Evolutionary conservation across 2,797 vertebrate genomes (phyloP).

Genomic region (Mormyrus hasselquistii): DNA sequence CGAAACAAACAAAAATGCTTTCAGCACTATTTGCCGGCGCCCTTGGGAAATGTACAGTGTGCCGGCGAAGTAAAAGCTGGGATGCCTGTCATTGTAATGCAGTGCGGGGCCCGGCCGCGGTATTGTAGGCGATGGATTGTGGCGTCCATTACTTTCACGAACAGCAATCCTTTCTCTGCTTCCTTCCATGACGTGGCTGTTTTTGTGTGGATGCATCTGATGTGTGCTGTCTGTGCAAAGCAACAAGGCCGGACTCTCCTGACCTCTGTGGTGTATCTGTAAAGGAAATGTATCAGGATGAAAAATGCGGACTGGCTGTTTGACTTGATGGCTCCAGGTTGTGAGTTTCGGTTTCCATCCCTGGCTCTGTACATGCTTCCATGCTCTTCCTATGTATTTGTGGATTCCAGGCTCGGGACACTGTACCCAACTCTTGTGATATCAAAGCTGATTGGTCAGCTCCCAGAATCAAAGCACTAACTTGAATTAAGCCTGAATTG

Average conservation of each 20-base stretch:
- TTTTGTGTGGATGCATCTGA: not conserved
- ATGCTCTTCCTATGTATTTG: not conserved
- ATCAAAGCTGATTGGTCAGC: not conserved
- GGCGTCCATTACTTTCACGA: constrained; percentile 2
- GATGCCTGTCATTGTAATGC: not conserved
- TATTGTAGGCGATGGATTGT: not conserved
- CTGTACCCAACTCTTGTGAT: not conserved
- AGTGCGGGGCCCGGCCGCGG: not conserved
- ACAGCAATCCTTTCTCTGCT: not conserved
- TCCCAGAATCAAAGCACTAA: not conserved
- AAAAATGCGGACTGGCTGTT: not conserved
- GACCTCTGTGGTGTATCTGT: not conserved
- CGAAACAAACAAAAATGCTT: not conserved
- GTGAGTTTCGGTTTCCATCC: not conserved
- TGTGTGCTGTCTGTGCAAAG: not conserved
- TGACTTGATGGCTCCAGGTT: not conserved
- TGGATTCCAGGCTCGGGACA: not conserved
- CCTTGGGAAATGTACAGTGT: not conserved
- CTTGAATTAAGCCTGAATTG: not conserved
- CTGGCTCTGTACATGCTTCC: not conserved
- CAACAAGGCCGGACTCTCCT: not conserved
- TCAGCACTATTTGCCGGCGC: not conserved
- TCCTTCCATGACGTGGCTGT: not conserved
- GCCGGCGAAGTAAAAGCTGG: not conserved
- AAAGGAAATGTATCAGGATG: not conserved